These are phyloP conservation scores for Galaxias olidus DNA, from an alignment of 2,797 vertebrate species.

Conservation along the genomic window DNA sequence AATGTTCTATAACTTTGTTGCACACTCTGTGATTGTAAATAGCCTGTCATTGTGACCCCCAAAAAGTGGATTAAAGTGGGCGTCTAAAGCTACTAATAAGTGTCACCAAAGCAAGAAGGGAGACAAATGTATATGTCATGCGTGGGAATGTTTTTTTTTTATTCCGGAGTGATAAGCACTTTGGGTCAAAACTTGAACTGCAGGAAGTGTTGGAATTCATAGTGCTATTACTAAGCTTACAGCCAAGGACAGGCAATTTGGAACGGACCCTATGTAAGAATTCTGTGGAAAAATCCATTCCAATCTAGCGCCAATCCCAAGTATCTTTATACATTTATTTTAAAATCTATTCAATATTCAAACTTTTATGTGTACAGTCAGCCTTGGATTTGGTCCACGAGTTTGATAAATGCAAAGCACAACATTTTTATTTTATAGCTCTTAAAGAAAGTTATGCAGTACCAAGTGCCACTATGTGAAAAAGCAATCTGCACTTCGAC, in stretches of 20 bases:
- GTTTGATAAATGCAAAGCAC: no score
- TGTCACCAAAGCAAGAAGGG: constrained; percentile 37
- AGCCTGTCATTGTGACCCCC: no score
- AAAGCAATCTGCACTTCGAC: no score
- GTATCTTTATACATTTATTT: not conserved
- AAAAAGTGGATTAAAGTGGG: constrained; percentile 26
- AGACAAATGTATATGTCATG: constrained; percentile 43
- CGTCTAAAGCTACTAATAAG: constrained; percentile 20
- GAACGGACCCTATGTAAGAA: constrained; percentile 11
- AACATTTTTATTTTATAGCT: no score
- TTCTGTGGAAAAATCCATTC: not conserved
- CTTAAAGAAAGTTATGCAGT: no score
- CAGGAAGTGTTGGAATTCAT: constrained; percentile 72
- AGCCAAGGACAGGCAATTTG: constrained; percentile 60
- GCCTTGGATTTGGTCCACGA: no score
- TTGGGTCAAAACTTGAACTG: constrained; percentile 63
- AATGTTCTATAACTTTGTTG: no score
- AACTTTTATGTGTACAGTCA: no score
- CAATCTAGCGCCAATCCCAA: not conserved
- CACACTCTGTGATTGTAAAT: no score
- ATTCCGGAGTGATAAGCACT: constrained; percentile 56
- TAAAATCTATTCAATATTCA: no score
- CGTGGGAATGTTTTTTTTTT: constrained; percentile 55
- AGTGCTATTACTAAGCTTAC: constrained; percentile 51
- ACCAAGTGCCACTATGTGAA: no score